phyloP scores from a whole-genome alignment of 1,140 invertebrate species.

The Meloidogyne chitwoodi region DNA sequence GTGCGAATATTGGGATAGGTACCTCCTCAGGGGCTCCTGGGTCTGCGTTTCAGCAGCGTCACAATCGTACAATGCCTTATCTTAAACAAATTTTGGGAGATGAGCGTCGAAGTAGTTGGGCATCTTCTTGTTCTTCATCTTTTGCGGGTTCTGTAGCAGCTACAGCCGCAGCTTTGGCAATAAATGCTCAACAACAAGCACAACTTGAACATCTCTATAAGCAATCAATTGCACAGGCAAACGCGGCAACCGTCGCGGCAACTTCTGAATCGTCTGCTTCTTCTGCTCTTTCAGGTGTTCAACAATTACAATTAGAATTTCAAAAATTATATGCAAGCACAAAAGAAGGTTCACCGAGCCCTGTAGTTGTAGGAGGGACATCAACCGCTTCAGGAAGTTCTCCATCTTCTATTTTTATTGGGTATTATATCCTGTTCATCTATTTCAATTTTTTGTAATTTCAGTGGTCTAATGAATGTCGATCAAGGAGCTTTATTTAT shows the following conservation, averaged over 20 bases:
- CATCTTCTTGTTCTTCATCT: conserved; percentile 44
- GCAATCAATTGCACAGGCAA: conserved; percentile 35
- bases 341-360: conserved; percentile 7
- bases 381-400: not conserved
- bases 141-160: conserved; percentile 21
- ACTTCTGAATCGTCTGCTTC: conserved; percentile 24
- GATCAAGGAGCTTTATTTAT: not conserved
- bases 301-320: conserved; percentile 55
- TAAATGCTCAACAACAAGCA: conserved; percentile 44
- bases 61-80: conserved; percentile 30
- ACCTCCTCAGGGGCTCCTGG: not conserved
- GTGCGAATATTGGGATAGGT: not conserved
- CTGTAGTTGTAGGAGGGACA: not conserved
- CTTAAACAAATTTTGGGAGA: conserved; percentile 9
- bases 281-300: conserved; percentile 26
- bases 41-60: conserved; percentile 26
- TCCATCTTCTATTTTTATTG: not conserved
- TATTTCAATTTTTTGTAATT: not conserved
- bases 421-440: not conserved
- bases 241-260: not conserved
- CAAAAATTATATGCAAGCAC: conserved; percentile 50
- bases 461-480: not conserved
- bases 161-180: conserved; percentile 24
- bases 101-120: conserved; percentile 53
- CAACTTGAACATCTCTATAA: conserved; percentile 44